These are phyloP conservation scores for Microctonus aethiopoides DNA, from an alignment of 2,888 invertebrate genomes.

Conservation along the genomic window DNA sequence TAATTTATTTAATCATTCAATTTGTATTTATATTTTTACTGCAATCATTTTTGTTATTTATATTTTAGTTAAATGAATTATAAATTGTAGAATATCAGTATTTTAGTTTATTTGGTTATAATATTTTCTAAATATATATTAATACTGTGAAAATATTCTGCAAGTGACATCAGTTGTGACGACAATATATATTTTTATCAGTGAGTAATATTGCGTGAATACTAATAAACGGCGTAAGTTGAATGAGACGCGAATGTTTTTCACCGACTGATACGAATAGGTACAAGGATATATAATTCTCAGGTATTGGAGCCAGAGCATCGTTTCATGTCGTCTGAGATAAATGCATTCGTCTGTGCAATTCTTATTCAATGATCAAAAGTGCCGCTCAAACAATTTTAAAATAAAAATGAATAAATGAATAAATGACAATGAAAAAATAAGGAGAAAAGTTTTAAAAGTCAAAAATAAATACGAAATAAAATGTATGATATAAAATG, in stretches of 20 bases:
- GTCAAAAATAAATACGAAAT: too few species aligned
- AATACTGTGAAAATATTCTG: not conserved
- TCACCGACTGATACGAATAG: conserved; percentile 13
- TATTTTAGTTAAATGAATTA: too few species aligned
- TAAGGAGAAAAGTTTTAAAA: too few species aligned
- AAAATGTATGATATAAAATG: not conserved
- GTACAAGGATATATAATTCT: conserved; percentile 27
- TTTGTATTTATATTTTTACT: too few species aligned
- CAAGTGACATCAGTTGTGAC: not conserved
- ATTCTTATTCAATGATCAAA: not conserved
- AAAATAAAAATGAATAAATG: not conserved
- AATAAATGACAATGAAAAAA: not conserved
- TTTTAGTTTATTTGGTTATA: not conserved
- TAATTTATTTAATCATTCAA: too few species aligned
- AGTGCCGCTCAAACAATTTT: not conserved
- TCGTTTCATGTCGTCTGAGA: not conserved
- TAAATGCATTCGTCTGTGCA: not conserved
- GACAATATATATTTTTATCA: conserved; percentile 12
- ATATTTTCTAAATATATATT: not conserved
- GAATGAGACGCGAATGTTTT: not conserved
- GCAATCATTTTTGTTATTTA: too few species aligned
- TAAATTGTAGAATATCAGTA: too few species aligned
- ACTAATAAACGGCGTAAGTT: not conserved
- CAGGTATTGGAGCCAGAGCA: not conserved
- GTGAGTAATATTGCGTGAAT: not conserved